Evolutionary conservation across 2,797 vertebrate species (phyloP), one percentile per base, ranked within the genome.

Genomic region (Pseudochromis fuscus): DNA sequence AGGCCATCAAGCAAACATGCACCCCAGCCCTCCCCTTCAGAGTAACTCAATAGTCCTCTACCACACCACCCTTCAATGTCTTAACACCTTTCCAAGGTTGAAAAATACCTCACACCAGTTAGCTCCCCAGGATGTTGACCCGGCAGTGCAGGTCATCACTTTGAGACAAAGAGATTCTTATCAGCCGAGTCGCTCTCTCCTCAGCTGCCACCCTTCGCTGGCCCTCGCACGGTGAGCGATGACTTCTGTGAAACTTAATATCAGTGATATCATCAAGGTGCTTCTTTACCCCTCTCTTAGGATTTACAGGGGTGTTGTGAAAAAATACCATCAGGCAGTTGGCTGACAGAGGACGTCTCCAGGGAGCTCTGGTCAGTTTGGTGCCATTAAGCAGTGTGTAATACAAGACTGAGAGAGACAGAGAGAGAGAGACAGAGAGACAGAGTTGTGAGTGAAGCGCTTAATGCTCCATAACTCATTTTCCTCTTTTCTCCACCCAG

Each of bases 231-330:
- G 24, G 71, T 85, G 90, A 93, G 79, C 68, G 56, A 91, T 91
- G 90, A 87, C 87, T 91, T 85, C 67, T 89, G 82, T 91, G 93
- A 92, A 94, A 95, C 87, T 75, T 69, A 92, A 94, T 93, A 93
- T 92, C 84, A 75, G 85, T 90, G 91, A 94, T 93, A 91, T 93
- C 85, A 93, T 94, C 92, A 87, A 85, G 81, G 82, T 89, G 88
- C 82, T 91, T 88, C 84, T 86, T 90, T 82, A 80, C 70, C 60
- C 67, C 75, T 75, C 84, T 79, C 73, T 64, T 65, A 85, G 85
- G 79, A 79, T 72, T 69, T 72, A 84, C 74, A 80, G 77, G 56
- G 79, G 79, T 86, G 86, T 82, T 84, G 86, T 83, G 64, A 89
- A 89, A 66, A 87, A 92, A 72, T 67, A 78, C 70, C 68, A 72